Base-by-base conservation (phyloP, 1,140 invertebrate genomes). In the Acromyrmex heyeri region DNA sequence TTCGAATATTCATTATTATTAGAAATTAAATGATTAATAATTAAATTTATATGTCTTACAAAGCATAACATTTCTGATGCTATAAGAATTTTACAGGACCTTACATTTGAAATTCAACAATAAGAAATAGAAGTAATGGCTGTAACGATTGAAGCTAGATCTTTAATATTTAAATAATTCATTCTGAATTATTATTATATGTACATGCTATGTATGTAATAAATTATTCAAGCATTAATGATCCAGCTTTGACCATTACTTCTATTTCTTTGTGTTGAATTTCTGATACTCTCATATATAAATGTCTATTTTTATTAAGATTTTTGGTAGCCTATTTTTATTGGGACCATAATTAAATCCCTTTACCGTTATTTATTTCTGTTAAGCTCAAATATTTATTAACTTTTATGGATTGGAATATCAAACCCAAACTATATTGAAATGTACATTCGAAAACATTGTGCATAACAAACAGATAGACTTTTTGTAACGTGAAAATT, bases 61-160 rank as follows among this genome's bases (percentile, higher is more conserved):
- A 61, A 27, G 59, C 59, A 61, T 27, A 61, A 61, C 24, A 61
- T 61, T 61, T 61, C 59, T 61, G 59, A 61, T 61, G 24, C 59
- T 27, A 24, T 27, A 27, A 27, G 27, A 27, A 27, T 27, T 27
- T 27, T 27, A 27, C 27, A 27, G 27, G 2, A 27, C 27, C 24
- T 24, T 24, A 24, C 24, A 27, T 27, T 27, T 27, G 27, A 27
- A 27, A 27, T 27, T 27, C 27, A 27, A 27, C 27, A 27, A 27
- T 27, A 27, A 27, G 27, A 27, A 27, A 27, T 27, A 2, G 27
- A 27, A 27, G 27, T 27, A 27, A 27, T 2, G 1, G 27, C 27
- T 1, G 27, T 27, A 27, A 27, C 2, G 2, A 27, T 27, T 27
- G 2, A 27, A 27, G 27, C 27, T 27, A 27, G 27, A 27, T 27